Conservation (phyloP, 35 echinoderm and acorn worm species). For the Heliocidaris erythrogramma region DNA sequence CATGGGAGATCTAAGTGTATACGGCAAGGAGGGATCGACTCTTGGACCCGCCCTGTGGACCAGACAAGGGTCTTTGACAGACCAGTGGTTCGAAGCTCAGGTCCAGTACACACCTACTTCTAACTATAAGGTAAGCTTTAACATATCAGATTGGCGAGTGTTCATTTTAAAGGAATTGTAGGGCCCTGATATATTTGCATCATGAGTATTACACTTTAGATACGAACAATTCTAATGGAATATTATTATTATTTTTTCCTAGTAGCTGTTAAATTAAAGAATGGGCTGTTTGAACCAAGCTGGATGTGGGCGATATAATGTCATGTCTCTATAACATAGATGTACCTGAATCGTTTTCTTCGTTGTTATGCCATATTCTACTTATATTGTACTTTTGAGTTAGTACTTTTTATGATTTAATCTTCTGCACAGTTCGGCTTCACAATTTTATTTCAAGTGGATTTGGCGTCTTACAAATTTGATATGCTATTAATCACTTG, state of each 20-base stretch:
- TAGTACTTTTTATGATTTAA: no score
- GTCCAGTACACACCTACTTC: background rate
- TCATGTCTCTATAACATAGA: no score
- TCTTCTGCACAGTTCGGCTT: no score
- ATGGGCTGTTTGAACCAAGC: no score
- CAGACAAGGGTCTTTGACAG: slow-evolving; percentile 30
- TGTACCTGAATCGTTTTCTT: no score
- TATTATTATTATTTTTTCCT: no score
- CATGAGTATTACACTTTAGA: background rate
- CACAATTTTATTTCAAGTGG: background rate
- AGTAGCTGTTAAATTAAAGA: no score
- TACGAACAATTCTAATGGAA: background rate
- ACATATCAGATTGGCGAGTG: background rate
- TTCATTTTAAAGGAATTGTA: background rate
- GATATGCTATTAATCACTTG: no score
- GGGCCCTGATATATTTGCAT: background rate
- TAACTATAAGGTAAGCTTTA: slow-evolving; percentile 29
- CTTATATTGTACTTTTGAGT: no score
- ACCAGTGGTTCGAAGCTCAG: slow-evolving; percentile 55
- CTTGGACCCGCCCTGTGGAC: slow-evolving; percentile 52
- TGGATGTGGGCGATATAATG: no score
- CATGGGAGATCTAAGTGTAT: slow-evolving; percentile 40
- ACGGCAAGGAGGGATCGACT: slow-evolving; percentile 29
- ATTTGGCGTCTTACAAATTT: background rate
- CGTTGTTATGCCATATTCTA: no score